Percentiles rank a stretch among this genome's conserved stretches.
phyloP scores from a whole-genome alignment of 2,888 invertebrate species.

The Blera fallax region DNA sequence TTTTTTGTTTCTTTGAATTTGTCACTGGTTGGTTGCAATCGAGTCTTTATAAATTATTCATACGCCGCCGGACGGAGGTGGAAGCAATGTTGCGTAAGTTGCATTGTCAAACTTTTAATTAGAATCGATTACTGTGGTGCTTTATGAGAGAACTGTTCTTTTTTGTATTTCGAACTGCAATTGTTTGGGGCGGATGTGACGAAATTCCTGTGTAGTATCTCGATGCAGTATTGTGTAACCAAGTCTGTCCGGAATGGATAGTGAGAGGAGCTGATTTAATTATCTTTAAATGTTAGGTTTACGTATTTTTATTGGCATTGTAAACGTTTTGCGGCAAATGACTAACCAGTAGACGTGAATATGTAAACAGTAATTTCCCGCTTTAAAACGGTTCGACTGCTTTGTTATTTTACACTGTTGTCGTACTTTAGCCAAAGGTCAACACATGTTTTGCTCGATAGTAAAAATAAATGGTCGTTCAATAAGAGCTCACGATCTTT shows the following conservation, averaged over 20 bases:
- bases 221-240: background rate
- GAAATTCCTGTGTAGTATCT: background rate
- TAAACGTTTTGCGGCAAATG: background rate
- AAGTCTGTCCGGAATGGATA: background rate
- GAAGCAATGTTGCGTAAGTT: slow-evolving; percentile 48
- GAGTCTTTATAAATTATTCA: slow-evolving; percentile 47
- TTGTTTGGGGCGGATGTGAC: slow-evolving; percentile 38
- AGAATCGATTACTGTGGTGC: slow-evolving; percentile 55
- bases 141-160: background rate
- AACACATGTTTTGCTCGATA: background rate
- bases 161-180: background rate
- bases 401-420: background rate
- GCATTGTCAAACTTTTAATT: slow-evolving; percentile 64
- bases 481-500: too few relatives aligned
- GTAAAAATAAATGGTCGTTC: too few relatives aligned
- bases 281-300: background rate
- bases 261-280: background rate
- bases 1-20: background rate
- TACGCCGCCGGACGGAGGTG: slow-evolving; percentile 30
- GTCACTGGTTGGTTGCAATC: background rate
- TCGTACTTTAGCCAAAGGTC: background rate
- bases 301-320: background rate
- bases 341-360: background rate
- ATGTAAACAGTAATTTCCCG: background rate
- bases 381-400: background rate